Base-by-base conservation (phyloP, 2,888 invertebrate species). In the Noctua janthina region DNA sequence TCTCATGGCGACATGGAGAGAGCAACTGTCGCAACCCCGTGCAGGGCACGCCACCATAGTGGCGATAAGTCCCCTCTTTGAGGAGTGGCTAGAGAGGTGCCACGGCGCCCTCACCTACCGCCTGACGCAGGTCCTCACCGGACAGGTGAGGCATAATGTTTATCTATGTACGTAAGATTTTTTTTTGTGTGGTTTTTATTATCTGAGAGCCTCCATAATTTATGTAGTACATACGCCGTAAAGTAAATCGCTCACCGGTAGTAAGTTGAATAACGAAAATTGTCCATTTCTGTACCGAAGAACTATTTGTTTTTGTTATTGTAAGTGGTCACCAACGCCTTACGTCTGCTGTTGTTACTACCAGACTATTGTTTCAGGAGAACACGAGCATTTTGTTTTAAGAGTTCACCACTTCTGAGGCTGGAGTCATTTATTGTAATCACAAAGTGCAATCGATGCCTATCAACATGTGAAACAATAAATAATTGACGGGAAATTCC, bases 401-500 rank as follows among this genome's bases (percentile, higher is more conserved):
- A 20, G n/a, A n/a, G n/a, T 59, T n/a, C 15, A 43, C 8, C 23
- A 59, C 6, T 79, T 23, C 35, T n/a, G 15, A 3, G n/a, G 2
- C n/a, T 71, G n/a, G 29, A 46, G 64, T n/a, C 62, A 35, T 68
- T 59, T 59, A 51, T n/a, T 54, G 1, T 51, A 35, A 20, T 79
- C 6, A 56, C 29, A 29, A 29, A 80, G 13, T n/a, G 6, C 29
- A 49, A 54, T 62, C n/a, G 4, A 62, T 29, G 35, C 23, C 1
- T 15, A 51, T 20, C 49, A 56, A 56, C 7, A 67, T 56, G 2
- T 13, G 6, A 1, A 43, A 17, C 1, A 62, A 77, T 39, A 1
- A n/a, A 72, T 39, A 1, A 35, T 2, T 35, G 29, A n/a, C 11
- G 13, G 29, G 7, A 75, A 86, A 56, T 17, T 82, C 73, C 56